Conservation (phyloP, 1,140 invertebrate species). For the Marisa cornuarietis region DNA sequence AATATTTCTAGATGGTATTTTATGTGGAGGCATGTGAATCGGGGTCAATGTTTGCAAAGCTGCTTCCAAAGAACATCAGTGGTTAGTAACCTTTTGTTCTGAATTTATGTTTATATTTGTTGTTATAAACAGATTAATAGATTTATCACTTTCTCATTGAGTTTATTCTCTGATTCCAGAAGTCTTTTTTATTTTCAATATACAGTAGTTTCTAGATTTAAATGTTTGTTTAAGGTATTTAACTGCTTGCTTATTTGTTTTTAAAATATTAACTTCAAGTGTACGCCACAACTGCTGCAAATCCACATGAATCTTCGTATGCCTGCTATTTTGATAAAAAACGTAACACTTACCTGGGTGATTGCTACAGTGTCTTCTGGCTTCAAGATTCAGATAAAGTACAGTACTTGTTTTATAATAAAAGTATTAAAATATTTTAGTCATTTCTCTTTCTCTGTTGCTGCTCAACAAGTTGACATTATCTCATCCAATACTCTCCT, state of each 20-base stretch:
- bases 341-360: slow-evolving; percentile 70
- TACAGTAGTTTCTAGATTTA: too few species aligned
- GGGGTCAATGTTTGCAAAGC: slow-evolving; percentile 75
- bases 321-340: slow-evolving; percentile 72
- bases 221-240: too few species aligned
- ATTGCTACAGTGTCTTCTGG: slow-evolving; percentile 77
- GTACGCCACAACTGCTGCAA: slow-evolving; percentile 76
- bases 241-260: neutral
- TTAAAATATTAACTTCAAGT: slow-evolving; percentile 65
- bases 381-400: slow-evolving; percentile 75
- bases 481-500: too few species aligned
- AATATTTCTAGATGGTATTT: slow-evolving; percentile 69
- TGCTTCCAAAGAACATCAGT: slow-evolving; percentile 71
- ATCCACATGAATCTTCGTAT: slow-evolving; percentile 71
- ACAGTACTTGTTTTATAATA: slow-evolving; percentile 1
- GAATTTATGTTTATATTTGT: neutral
- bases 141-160: too few species aligned
- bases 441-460: too few species aligned
- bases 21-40: slow-evolving; percentile 78
- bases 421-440: neutral
- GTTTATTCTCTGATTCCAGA: too few species aligned
- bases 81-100: slow-evolving; percentile 62
- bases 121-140: neutral
- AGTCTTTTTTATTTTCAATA: neutral
- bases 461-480: too few species aligned